Evolutionary conservation across 2,797 vertebrate genomes (phyloP), one percentile per base, ranked within the genome.

Genomic region (Decapterus maruadsi): DNA sequence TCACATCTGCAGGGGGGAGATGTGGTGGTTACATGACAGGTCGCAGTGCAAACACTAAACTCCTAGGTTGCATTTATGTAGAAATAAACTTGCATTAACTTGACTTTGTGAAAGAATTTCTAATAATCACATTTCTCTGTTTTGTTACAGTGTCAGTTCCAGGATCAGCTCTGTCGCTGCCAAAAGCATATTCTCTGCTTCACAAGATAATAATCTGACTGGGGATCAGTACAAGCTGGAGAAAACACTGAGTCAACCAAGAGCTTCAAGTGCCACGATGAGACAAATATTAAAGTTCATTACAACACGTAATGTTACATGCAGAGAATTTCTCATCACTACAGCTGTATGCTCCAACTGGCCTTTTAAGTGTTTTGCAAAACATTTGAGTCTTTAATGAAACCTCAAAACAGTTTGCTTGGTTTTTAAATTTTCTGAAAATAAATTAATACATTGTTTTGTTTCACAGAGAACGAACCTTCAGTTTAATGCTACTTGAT

Each of bases 21-120:
- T 26, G 26, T 26, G 46, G 43, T 10, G 3, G 1, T 31, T 31
- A n/a, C 8, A 8, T 8, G n/a, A 36, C 13, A 3, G 0, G 0
- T 36, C 36, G 57, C 8, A 12, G 11, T 68, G 22, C 6, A 36
- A 45, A 54, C 16, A 54, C 17, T n/a, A 38, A 40, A 36, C 7
- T 38, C 14, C 58, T 4, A 6, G 5, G 6, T 40, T 12, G 16
- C 14, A 14, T 42, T 42, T 14, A 26, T 26, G 22, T n/a, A 20
- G 48, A 50, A 8, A 11, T 8, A 50, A 48, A 50, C 48, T 34
- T 34, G 31, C 31, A 38, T 10, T 2, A 38, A 38, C 38, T 38
- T 50, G 1, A 1, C 9, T 9, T 50, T 50, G 20, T 13, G 6
- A 22, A 53, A 53, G 10, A 53, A 26, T 22, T 5, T 53, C 20